phyloP scores from a whole-genome alignment of 2,113 vertebrate species.

The Burhinus oedicnemus region DNA sequence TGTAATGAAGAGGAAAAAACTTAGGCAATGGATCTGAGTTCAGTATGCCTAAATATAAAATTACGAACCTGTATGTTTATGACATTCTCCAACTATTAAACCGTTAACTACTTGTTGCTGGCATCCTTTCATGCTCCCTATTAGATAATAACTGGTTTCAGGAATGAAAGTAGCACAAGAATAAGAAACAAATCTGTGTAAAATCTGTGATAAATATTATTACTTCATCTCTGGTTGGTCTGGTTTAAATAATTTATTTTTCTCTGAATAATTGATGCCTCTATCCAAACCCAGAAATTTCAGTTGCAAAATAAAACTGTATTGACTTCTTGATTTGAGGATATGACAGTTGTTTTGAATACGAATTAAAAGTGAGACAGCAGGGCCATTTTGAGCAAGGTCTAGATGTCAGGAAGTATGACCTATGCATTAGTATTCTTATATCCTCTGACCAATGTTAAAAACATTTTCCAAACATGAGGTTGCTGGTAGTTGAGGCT shows the following conservation, averaged over 20 bases:
- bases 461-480: not conserved
- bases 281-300: not conserved
- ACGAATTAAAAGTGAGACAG: not conserved
- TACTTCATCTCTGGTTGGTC: not conserved
- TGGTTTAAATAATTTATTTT: not conserved
- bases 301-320: not conserved
- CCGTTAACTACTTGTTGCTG: not conserved
- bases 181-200: not conserved
- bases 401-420: not conserved
- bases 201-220: not conserved
- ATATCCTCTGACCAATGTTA: not conserved
- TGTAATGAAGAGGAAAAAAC: not conserved
- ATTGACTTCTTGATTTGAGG: not conserved
- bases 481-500: not conserved
- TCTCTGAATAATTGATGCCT: not conserved
- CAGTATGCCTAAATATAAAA: not conserved
- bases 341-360: not conserved
- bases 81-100: not conserved
- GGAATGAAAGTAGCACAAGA: not conserved
- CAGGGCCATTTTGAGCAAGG: not conserved
- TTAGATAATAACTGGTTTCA: not conserved
- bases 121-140: not conserved
- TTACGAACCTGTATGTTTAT: not conserved
- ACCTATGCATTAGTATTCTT: not conserved
- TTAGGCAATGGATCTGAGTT: not conserved